These are phyloP conservation scores for Onthophagus sagittarius DNA, from an alignment of 2,888 invertebrate genomes.

Conservation along the genomic window DNA sequence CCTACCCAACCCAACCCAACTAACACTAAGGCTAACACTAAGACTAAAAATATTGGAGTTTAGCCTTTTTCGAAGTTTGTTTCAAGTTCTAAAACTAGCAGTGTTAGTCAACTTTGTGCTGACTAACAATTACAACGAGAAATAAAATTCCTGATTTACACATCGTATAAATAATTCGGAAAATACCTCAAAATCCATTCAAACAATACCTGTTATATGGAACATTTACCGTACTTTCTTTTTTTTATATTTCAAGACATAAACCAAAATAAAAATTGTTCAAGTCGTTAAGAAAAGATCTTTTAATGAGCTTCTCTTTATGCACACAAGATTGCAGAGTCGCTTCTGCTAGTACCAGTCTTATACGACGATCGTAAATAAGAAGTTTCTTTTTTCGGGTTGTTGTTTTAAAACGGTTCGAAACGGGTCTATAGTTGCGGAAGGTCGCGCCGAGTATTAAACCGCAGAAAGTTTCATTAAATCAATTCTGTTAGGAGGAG, in stretches of 20 bases:
- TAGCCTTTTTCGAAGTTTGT: no score
- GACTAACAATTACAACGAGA: no score
- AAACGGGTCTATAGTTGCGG: not conserved
- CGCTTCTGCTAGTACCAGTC: not conserved
- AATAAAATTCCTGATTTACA: no score
- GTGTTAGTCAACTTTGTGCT: no score
- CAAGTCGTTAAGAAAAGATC: not conserved
- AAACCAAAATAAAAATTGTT: not conserved
- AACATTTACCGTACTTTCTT: not conserved
- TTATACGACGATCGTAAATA: not conserved
- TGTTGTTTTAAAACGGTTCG: not conserved
- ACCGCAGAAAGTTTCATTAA: not conserved
- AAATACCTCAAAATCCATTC: no score
- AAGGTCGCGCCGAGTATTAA: not conserved
- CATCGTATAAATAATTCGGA: no score
- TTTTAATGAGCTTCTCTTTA: not conserved
- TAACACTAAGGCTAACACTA: no score
- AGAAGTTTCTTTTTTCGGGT: not conserved
- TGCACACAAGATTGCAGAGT: not conserved
- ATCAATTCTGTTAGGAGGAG: not conserved
- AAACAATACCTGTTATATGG: no score
- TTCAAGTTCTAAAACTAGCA: no score
- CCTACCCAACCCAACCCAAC: no score
- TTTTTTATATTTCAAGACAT: not conserved
- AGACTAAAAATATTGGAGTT: no score